Evolutionary conservation across 2,888 invertebrate species (phyloP), one percentile per base, ranked within the genome.

Genomic region (Cistogaster globosa): DNA sequence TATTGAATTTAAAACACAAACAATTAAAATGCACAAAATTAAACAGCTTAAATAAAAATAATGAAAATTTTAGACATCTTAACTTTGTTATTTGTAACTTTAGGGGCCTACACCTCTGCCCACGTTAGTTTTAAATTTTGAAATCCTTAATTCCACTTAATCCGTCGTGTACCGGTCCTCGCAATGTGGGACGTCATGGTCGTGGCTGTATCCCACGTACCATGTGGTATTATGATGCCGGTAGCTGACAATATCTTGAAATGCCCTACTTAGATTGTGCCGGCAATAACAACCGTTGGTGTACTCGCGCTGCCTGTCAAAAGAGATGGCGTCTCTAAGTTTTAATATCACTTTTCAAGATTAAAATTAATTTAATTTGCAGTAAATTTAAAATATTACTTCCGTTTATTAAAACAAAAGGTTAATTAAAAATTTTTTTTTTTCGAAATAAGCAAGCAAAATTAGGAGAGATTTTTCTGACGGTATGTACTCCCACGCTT

Each of bases 231-330:
- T 84, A 72, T 11, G 75, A 86, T 79, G 51, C 63, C 4, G 32
- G 69, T 1, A 12, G 18, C 3, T 22, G 78, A 18, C 75, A 57
- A 57, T 86, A 82, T 55, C 60, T 45, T 22, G 2, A 22, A 20
- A 67, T 86, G 38, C 55, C 20, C 12, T 86, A 84, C 42, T 26
- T 62, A 32, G 86, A 84, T n/a, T 86, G 86, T 76, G 84, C 45
- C 38, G 86, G 86, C 36, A 86, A 84, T 57, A 68, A 45, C 9
- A 86, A 86, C 84, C 86, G 84, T 51, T 82, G 71, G 65, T 86
- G 86, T 36, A 76, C 71, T 12, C 45, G 55, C 11, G 72, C 63
- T 1, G 63, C 68, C 22, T 86, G 86, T 55, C 4, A 32, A 32
- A 3, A 32, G 8, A 32, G 32, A 32, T 32, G 32, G 2, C 32